phyloP scores from a whole-genome alignment of 2,888 invertebrate genomes.

The Apodemia hepburni region DNA sequence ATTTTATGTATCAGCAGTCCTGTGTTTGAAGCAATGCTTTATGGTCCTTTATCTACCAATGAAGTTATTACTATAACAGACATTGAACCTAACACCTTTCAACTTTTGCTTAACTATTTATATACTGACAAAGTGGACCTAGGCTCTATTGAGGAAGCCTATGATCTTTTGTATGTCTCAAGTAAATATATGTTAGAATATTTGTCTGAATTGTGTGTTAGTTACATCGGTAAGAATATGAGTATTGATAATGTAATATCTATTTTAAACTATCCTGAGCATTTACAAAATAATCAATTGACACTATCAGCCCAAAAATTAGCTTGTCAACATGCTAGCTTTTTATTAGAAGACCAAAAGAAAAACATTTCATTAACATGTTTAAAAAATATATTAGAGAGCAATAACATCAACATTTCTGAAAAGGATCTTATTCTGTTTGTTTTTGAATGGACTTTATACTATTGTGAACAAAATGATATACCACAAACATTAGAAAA shows the following conservation, averaged over 20 bases:
- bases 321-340: conserved; percentile 77
- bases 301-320: conserved; percentile 75
- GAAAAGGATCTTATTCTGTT: conserved; percentile 76
- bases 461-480: conserved; percentile 69
- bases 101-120: conserved; percentile 80
- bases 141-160: conserved; percentile 78
- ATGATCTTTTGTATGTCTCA: conserved; percentile 82
- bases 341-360: conserved; percentile 71
- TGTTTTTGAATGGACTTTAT: conserved; percentile 76
- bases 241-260: conserved; percentile 79
- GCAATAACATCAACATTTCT: conserved; percentile 69
- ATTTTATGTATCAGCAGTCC: conserved; percentile 84
- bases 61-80: conserved; percentile 77
- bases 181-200: conserved; percentile 82
- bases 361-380: conserved; percentile 70
- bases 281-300: conserved; percentile 76
- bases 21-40: conserved; percentile 85
- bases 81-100: conserved; percentile 81
- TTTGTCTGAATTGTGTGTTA: conserved; percentile 70
- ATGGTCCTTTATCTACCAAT: conserved; percentile 78
- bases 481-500: conserved; percentile 58
- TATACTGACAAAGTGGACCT: conserved; percentile 81
- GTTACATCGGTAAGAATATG: conserved; percentile 75
- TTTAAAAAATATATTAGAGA: conserved; percentile 69
- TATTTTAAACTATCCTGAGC: conserved; percentile 81